These are phyloP conservation scores for Megastigmus dorsalis DNA, from an alignment of 2,888 invertebrate genomes.

Conservation along the genomic window DNA sequence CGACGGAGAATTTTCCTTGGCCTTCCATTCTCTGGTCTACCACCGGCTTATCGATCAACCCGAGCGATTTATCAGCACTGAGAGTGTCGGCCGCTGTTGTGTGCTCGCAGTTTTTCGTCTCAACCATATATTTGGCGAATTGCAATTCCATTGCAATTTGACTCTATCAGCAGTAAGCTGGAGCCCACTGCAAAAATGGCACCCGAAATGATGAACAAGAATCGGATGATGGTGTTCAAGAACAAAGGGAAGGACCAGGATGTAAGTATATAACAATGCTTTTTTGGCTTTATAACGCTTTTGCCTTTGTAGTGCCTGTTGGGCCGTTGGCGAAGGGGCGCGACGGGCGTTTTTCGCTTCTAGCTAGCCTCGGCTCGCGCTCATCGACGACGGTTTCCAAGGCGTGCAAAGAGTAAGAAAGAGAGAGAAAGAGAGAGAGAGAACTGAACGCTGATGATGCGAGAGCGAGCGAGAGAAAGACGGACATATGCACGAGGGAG, in stretches of 20 bases:
- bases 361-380: conserved; percentile 6
- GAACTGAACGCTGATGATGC: neutral
- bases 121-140: neutral
- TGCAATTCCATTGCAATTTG: conserved; percentile 4
- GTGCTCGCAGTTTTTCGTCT: too few relatives aligned
- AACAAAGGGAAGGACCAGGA: conserved; percentile 99
- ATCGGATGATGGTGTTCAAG: conserved; percentile 96
- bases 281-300: neutral
- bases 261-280: too few relatives aligned
- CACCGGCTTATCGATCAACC: conserved; percentile 63
- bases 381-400: conserved; percentile 50
- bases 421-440: conserved; percentile 16
- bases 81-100: too few relatives aligned
- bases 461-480: conserved; percentile 1
- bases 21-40: conserved; percentile 52
- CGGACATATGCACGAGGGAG: too few relatives aligned
- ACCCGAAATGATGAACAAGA: conserved; percentile 84
- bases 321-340: conserved; percentile 49
- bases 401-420: conserved; percentile 43
- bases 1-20: neutral
- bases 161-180: neutral
- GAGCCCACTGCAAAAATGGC: conserved; percentile 78
- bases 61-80: too few relatives aligned
- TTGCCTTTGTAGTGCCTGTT: neutral
- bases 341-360: conserved; percentile 43